A percentile compares a stretch with the other conserved stretches of the same genome.
These are phyloP conservation scores for Hyposoter didymator DNA, from an alignment of 2,888 invertebrate species.

Conservation along the genomic window DNA sequence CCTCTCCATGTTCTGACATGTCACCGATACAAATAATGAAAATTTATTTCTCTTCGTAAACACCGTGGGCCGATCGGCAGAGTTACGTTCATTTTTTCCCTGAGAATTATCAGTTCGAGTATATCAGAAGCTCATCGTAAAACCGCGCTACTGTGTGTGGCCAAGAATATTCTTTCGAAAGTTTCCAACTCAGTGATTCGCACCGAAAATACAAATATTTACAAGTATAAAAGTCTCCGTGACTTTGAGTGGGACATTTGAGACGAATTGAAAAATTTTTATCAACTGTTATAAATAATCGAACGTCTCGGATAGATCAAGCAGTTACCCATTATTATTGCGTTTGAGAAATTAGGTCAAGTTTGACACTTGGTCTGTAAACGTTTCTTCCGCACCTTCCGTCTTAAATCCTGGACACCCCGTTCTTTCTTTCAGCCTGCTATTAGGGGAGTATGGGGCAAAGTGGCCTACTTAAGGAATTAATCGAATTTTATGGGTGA, in stretches of 20 bases:
- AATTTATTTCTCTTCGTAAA: constrained; percentile 6
- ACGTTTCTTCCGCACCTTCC: too few species aligned
- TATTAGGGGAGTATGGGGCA: too few species aligned
- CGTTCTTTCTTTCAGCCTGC: too few species aligned
- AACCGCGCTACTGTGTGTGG: neutral
- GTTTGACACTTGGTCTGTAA: too few species aligned
- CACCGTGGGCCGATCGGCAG: neutral
- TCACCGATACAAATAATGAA: neutral
- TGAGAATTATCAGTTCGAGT: neutral
- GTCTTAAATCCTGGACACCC: too few species aligned
- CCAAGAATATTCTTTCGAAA: neutral
- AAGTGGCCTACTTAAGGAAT: too few species aligned
- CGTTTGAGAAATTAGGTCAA: neutral
- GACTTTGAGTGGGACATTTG: neutral
- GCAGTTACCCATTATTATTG: neutral
- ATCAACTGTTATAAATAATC: neutral
- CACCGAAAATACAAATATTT: neutral
- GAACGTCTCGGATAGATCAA: neutral
- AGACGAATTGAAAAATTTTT: neutral
- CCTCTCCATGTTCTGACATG: neutral
- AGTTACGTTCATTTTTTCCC: neutral
- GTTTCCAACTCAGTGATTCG: neutral
- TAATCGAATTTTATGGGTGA: too few species aligned
- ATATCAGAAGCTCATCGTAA: neutral
- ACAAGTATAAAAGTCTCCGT: neutral